phyloP scores from a whole-genome alignment of 2,888 invertebrate genomes.

The Rotaria macrura region DNA sequence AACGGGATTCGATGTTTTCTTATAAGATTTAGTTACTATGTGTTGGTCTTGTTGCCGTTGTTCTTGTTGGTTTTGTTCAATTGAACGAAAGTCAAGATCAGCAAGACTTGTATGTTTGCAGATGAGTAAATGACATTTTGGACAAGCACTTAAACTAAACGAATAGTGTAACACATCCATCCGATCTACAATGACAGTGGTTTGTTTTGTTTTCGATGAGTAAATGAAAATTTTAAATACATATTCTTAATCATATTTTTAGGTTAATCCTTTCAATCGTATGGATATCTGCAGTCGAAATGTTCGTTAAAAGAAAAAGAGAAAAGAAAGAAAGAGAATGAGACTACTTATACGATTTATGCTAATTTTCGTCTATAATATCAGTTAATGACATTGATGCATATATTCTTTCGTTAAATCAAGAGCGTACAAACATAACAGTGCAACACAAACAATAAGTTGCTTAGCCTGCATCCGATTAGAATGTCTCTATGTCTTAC shows the following conservation, averaged over 20 bases:
- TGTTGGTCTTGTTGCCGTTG: neutral
- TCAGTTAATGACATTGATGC: conserved; percentile 1
- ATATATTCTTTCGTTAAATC: neutral
- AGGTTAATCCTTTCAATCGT: neutral
- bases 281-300: neutral
- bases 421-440: neutral
- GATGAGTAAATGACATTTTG: neutral
- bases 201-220: neutral
- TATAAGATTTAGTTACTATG: neutral
- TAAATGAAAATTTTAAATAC: neutral
- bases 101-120: conserved; percentile 18
- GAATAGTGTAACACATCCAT: conserved; percentile 20
- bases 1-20: neutral
- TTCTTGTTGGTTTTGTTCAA: neutral
- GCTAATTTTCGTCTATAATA: conserved; percentile 6
- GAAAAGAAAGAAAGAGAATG: neutral
- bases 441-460: neutral
- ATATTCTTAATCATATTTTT: neutral
- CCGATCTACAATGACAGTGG: neutral
- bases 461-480: neutral
- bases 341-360: conserved; percentile 15
- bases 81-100: neutral
- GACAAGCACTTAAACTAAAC: conserved; percentile 1
- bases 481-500: neutral
- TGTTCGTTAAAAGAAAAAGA: neutral